Evolutionary conservation across 1,140 invertebrate species (phyloP), one percentile per base, ranked within the genome.

Genomic region (Hyphantria cunea): DNA sequence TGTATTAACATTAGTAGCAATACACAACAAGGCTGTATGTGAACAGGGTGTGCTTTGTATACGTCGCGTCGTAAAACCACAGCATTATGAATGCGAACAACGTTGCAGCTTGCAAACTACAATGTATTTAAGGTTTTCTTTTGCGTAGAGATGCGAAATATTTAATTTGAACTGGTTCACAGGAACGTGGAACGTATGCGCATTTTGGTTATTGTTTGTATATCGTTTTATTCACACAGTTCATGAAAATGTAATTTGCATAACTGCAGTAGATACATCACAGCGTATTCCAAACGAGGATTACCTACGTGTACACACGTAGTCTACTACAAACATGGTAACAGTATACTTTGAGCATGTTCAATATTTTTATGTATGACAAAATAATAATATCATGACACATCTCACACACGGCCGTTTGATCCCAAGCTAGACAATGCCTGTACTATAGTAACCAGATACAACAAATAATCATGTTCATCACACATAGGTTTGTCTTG

Each of bases 81-180:
- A 49, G 69, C 60, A 66, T 79, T 79, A 78, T 82, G 71, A 82
- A 78, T 72, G 72, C 75, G 65, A 75, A 70, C 68, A 74, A 69
- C 64, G 71, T 70, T 65, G 66, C 64, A 68, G 64, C 68, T 68
- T 42, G 53, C 60, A 60, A 49, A 62, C 66, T 60, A 64, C 42
- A 55, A 55, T 56, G 33, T 59, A n/a, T 64, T 63, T 68, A 49
- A 54, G 54, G 25, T 52, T 56, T 55, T 56, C 17, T 14, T 67
- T 56, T 63, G 17, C 12, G n/a, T 45, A 14, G 39, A 34, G 14
- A 31, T 54, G 42, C 33, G 13, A 53, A 59, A 66, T 68, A 59
- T 68, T 64, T 68, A 56, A 51, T 68, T 48, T 64, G 59, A 64
- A 66, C 61, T 66, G 64, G 58, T 52, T 53, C 59, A 54, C 55